Base-by-base conservation (phyloP, 1,140 invertebrate genomes). In the Diachasmimorpha longicaudata region DNA sequence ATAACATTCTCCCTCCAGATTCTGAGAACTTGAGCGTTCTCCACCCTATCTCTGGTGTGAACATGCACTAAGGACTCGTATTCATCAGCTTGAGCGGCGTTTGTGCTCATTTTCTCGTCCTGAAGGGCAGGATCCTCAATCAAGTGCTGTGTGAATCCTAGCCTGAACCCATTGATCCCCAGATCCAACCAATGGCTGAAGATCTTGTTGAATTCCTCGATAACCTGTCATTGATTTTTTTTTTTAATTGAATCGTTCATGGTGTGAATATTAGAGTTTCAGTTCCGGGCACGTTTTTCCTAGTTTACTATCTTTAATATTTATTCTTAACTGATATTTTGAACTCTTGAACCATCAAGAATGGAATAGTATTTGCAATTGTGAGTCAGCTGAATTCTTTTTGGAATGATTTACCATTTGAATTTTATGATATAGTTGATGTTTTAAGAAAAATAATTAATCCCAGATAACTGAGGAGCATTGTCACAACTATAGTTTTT, bases 151-250 rank as follows among this genome's bases (percentile, higher is more conserved):
- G 91, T 92, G 69, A 92, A 91, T n/a, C 89, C 90, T 19, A 97
- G 83, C 80, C 93, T 91, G 81, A 97, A 93, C 14, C 96, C 96
- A 77, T 88, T 89, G 0, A 95, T 93, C 8, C 95, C 95, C 31
- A 91, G 88, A 19, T 91, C 85, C 21, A 96, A 76, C 91, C 95
- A 95, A 78, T 91, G 90, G 37, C 87, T 88, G 0, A 97, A 81
- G 19, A 95, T 92, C 0, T 90, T 86, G 80, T 93, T 80, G 67
- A 95, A 92, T 83, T 92, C 90, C n/a, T 90, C 75, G 10, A 91
- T 79, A 2, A 93, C 90, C 44, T 46, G n/a, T 14, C 44, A 46
- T 46, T 46, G 11, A 46, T 5, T n/a, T 46, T 46, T n/a, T 14
- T 11, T 14, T n/a, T 14, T 11, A 4, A 46, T 46, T 14, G 2